Base-by-base conservation (phyloP, 2,888 invertebrate species). In the Anoncus sp. region DNA sequence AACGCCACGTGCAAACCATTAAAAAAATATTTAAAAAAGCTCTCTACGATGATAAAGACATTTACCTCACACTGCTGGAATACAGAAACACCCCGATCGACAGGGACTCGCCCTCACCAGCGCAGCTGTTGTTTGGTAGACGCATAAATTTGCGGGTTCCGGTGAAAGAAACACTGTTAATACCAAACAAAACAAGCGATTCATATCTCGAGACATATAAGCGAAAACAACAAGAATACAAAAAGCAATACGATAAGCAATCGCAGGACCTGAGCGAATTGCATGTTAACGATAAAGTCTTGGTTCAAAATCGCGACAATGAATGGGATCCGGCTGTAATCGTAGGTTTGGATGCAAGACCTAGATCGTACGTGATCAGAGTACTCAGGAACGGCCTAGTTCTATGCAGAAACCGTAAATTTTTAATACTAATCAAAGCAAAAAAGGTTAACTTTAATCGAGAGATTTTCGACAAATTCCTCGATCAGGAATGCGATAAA, bases 91-190 rank as follows among this genome's bases (percentile, higher is more conserved):
- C 75, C 14, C 70, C 53, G 24, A 49, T 70, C 24, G 53, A 43
- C 57, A 49, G 47, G 35, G 31, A 67, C 24, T 31, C 55, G n/a
- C 43, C 71, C 6, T 66, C 74, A 31, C 80, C 80, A n/a, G 73
- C 74, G 5, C 74, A 78, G 47, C 49, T 31, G n/a, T 57, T 79
- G 31, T 77, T 78, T 40, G 59, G 55, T 35, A 22, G 60, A 38
- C 35, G 60, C 5, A 14, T 60, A 35, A 40, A 45, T 24, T 24
- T 2, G 10, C 53, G 31, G 24, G 53, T 53, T 27, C 24, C 14
- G 53, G 31, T 24, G 31, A 53, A 53, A 53, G 53, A 53, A 24
- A 43, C 43, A 43, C 31, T 53, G 31, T 53, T 53, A 31, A 35
- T 60, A 53, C 53, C 53, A 27, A 31, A 53, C 12, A 53, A 24